phyloP scores from a whole-genome alignment of 2,888 invertebrate species.

The Philaethria dido region DNA sequence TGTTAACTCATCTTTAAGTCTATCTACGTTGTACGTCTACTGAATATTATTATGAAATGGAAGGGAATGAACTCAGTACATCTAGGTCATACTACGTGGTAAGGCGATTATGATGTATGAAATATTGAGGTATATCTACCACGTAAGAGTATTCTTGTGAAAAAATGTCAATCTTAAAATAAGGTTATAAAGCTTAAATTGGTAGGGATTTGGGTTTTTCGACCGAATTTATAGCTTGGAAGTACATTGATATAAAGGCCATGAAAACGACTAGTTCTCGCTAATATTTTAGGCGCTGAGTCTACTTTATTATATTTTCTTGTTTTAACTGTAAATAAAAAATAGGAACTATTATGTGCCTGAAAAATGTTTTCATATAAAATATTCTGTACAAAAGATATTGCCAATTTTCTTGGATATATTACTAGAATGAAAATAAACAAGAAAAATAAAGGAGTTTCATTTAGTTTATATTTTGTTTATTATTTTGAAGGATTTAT shows the following conservation, averaged over 20 bases:
- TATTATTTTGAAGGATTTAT: too few relatives aligned
- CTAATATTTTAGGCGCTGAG: neutral
- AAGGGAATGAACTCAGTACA: neutral
- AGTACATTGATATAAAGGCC: constrained; percentile 35
- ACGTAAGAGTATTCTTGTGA: neutral
- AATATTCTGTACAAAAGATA: neutral
- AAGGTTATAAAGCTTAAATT: constrained; percentile 29
- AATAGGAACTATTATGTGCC: too few relatives aligned
- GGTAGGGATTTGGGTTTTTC: constrained; percentile 32
- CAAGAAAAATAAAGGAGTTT: too few relatives aligned
- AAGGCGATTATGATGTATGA: neutral
- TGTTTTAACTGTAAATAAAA: neutral
- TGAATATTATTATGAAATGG: constrained; percentile 4
- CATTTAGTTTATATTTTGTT: too few relatives aligned
- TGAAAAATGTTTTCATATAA: neutral
- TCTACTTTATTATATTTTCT: neutral
- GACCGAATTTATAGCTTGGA: constrained; percentile 34
- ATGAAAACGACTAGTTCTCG: constrained; percentile 5
- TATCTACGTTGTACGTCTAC: neutral
- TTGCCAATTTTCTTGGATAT: too few relatives aligned
- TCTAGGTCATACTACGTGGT: constrained; percentile 5
- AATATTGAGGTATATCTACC: neutral
- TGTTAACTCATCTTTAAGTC: neutral
- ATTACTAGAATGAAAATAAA: too few relatives aligned
- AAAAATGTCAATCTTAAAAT: constrained; percentile 34